Conservation (phyloP, 2,113 vertebrate species). For the Eudorcas thomsonii region DNA sequence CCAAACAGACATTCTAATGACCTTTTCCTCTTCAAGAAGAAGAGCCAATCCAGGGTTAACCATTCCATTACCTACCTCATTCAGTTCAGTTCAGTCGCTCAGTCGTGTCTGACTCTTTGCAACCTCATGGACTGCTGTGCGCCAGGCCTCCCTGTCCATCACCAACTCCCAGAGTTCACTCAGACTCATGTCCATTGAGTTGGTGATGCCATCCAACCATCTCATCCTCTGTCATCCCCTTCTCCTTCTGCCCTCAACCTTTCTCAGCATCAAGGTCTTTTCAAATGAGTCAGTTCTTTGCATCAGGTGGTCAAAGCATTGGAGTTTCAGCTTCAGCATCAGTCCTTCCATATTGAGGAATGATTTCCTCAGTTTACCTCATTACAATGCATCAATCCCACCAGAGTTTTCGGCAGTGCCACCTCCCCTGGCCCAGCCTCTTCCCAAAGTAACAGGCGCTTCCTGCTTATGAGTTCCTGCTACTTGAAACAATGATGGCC, state of each 20-base stretch:
- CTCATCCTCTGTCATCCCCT: neutral
- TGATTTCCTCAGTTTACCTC: neutral
- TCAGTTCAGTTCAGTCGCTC: neutral
- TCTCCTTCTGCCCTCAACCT: neutral
- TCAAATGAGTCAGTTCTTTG: neutral
- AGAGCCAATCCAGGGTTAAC: neutral
- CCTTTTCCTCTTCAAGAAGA: neutral
- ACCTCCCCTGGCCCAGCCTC: neutral
- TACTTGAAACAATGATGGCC: neutral
- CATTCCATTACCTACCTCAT: neutral
- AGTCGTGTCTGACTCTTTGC: neutral
- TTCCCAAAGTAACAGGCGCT: neutral
- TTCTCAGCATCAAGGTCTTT: neutral
- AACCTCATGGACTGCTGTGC: fast-evolving
- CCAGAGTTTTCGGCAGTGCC: neutral
- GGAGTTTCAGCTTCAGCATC: neutral
- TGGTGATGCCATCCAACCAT: neutral
- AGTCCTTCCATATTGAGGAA: neutral
- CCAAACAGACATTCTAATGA: neutral
- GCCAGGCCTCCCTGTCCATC: neutral
- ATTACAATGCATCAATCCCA: neutral
- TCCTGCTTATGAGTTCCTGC: neutral
- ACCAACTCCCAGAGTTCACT: neutral
- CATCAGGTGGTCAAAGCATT: neutral
- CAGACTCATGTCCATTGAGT: neutral